Percentiles rank a stretch among this genome's conserved stretches.
Conservation (phyloP, 2,113 vertebrate genomes). For the Dasyornis broadbenti region DNA sequence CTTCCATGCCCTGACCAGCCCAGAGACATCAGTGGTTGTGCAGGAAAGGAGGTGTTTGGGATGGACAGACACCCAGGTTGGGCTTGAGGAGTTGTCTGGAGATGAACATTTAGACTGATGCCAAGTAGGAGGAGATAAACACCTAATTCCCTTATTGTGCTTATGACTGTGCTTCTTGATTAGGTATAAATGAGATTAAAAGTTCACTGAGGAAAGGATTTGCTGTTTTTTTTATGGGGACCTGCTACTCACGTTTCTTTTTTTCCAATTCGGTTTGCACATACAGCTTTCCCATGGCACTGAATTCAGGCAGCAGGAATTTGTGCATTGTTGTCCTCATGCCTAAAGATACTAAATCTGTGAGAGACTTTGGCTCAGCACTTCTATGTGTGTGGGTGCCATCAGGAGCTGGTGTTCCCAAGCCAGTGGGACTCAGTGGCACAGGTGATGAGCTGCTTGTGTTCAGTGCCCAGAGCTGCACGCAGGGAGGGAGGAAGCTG, state of each 20-base stretch:
- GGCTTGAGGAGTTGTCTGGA: not conserved
- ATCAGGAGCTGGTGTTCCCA: not conserved
- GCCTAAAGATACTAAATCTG: not conserved
- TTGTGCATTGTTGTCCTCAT: not conserved
- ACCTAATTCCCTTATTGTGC: not conserved
- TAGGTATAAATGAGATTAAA: not conserved
- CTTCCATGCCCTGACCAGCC: not conserved
- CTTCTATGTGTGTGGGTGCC: not conserved
- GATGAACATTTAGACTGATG: not conserved
- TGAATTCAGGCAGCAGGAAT: not conserved
- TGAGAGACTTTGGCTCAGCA: not conserved
- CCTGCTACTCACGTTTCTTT: not conserved
- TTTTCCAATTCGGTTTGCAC: not conserved
- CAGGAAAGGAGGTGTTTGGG: not conserved
- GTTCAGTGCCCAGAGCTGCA: fast-evolving
- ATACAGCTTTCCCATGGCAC: not conserved
- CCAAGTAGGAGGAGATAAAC: not conserved
- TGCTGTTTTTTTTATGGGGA: not conserved
- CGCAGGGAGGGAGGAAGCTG: not conserved
- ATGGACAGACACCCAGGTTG: not conserved
- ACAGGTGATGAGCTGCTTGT: fast-evolving
- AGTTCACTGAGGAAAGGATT: not conserved
- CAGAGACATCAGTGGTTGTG: not conserved
- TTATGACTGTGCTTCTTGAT: not conserved
- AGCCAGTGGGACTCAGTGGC: not conserved